Evolutionary conservation across 2,888 invertebrate species (phyloP).

Genomic region (Ganaspis brasiliensis): DNA sequence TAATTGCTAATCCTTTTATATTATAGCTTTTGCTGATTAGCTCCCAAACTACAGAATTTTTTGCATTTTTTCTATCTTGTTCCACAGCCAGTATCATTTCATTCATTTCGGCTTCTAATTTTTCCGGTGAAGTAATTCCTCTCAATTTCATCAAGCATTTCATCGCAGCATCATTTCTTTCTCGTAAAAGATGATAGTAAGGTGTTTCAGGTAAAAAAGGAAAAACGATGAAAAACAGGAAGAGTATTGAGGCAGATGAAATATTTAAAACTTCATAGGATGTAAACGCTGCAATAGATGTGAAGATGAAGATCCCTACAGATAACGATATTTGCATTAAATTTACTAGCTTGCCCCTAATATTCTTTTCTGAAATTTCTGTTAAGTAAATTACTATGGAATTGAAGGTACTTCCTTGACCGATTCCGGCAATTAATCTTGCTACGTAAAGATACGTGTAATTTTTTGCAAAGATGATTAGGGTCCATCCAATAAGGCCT

Average conservation of each 20-base stretch:
- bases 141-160: constrained; percentile 83
- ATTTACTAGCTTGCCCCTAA: too few species aligned
- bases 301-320: constrained; percentile 52
- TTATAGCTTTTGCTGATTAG: constrained; percentile 64
- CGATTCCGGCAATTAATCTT: too few species aligned
- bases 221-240: constrained; percentile 83
- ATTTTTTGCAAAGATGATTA: too few species aligned
- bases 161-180: constrained; percentile 82
- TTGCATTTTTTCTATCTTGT: not conserved
- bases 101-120: constrained; percentile 83
- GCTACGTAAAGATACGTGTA: too few species aligned
- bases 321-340: too few species aligned
- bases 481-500: too few species aligned
- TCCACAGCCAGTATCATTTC: not conserved
- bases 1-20: not conserved
- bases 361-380: too few species aligned
- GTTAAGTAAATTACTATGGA: too few species aligned
- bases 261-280: constrained; percentile 82
- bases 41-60: constrained; percentile 68
- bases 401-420: too few species aligned
- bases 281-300: constrained; percentile 79
- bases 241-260: constrained; percentile 82
- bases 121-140: constrained; percentile 76
- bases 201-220: constrained; percentile 87
- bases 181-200: constrained; percentile 82